Conservation (phyloP, 2,113 vertebrate species). For the rat (Rattus norvegicus) region DNA sequence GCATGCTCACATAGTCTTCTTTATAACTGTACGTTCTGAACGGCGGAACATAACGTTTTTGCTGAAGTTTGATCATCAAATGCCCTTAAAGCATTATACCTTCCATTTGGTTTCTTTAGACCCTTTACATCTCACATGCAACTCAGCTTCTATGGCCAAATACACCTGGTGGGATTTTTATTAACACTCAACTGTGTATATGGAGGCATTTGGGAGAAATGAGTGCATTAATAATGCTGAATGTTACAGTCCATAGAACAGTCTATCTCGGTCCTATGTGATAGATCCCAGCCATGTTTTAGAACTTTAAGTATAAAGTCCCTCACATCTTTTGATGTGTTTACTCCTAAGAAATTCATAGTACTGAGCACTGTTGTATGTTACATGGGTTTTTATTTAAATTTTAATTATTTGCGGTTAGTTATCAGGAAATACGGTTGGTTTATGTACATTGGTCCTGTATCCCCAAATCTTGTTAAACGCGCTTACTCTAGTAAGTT, state of each 20-base stretch:
- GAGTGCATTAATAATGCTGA: not conserved
- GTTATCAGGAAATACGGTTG: not conserved
- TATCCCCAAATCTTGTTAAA: not conserved
- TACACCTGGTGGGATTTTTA: not conserved
- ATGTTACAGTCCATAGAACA: not conserved
- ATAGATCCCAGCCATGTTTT: not conserved
- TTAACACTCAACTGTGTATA: not conserved
- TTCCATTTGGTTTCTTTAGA: not conserved
- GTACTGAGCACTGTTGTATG: not conserved
- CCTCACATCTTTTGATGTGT: not conserved
- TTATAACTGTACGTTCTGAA: not conserved
- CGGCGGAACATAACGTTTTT: not conserved
- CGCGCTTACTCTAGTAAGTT: not conserved
- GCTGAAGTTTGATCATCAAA: not conserved
- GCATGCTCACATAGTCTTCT: not conserved
- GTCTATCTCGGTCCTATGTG: not conserved
- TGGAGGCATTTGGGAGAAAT: not conserved
- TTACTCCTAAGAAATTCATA: not conserved
- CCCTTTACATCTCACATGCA: not conserved
- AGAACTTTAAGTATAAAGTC: not conserved
- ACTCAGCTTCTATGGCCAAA: not conserved
- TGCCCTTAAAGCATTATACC: conserved; percentile 12
- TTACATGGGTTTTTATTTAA: not conserved
- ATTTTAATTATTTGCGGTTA: not conserved
- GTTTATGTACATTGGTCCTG: not conserved